Evolutionary conservation across 2,888 invertebrate genomes (phyloP).

Genomic region (Gordius sp.): DNA sequence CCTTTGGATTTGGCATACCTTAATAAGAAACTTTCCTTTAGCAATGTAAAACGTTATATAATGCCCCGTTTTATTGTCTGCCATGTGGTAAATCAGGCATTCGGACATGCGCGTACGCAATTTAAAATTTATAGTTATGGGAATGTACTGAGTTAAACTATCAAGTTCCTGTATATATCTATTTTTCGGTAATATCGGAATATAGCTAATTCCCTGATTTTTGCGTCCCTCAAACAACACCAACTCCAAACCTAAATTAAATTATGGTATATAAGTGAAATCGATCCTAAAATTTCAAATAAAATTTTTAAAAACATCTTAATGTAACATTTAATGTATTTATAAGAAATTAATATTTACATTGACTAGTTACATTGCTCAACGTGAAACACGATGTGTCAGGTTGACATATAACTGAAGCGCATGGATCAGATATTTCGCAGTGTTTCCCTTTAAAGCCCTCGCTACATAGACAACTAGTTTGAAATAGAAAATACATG

Average conservation of each 20-base stretch:
- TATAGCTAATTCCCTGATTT: conserved; percentile 1
- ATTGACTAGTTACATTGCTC: background rate
- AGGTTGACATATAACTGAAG: background rate
- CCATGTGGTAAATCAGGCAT: background rate
- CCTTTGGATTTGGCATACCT: background rate
- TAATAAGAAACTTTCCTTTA: background rate
- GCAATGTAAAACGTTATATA: background rate
- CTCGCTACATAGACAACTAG: background rate
- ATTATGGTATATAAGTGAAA: background rate
- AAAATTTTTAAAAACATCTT: background rate
- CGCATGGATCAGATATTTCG: background rate
- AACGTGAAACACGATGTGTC: background rate
- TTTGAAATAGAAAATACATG: background rate
- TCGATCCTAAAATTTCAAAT: background rate
- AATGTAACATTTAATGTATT: background rate
- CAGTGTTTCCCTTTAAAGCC: background rate
- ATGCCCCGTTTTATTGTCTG: background rate
- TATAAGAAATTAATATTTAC: conserved; percentile 5
- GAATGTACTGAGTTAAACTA: too few relatives aligned
- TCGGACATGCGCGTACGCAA: background rate
- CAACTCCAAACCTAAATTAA: background rate
- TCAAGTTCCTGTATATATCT: too few relatives aligned
- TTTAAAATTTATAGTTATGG: background rate
- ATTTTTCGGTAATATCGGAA: too few relatives aligned
- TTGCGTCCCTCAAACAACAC: background rate